These are phyloP conservation scores for Neodontobutis hainanensis DNA, from an alignment of 2,113 vertebrate genomes.

Conservation along the genomic window DNA sequence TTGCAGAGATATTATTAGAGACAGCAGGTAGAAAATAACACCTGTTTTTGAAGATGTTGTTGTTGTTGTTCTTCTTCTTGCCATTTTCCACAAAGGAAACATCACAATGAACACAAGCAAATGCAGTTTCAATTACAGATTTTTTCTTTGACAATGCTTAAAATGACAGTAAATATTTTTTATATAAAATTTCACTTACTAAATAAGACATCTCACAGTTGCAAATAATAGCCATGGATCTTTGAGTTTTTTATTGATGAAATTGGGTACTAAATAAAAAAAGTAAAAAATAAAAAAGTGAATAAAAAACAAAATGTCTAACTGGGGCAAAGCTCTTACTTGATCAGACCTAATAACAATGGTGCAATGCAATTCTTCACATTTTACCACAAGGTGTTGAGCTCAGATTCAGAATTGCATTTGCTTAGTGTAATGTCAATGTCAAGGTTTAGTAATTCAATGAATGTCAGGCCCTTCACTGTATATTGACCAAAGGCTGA, in stretches of 20 bases:
- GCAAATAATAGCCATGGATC: too few relatives aligned
- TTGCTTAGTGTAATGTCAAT: neutral
- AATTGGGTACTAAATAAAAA: too few relatives aligned
- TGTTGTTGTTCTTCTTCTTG: too few relatives aligned
- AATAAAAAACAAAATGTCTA: too few relatives aligned
- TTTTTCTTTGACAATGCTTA: too few relatives aligned
- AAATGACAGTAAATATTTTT: too few relatives aligned
- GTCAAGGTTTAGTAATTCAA: conserved; percentile 35
- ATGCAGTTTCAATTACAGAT: neutral
- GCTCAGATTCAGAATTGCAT: neutral
- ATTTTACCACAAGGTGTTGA: neutral
- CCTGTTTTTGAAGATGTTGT: too few relatives aligned
- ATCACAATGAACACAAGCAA: conserved; percentile 3
- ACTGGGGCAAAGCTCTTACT: conserved; percentile 65
- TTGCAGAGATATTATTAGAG: conserved; percentile 51
- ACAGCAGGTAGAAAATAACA: conserved; percentile 40
- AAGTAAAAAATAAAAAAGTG: too few relatives aligned
- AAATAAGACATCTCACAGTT: too few relatives aligned
- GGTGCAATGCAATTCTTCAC: conserved; percentile 17
- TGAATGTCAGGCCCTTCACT: conserved; percentile 47
- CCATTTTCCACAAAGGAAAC: conserved; percentile 8
- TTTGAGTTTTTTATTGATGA: too few relatives aligned
- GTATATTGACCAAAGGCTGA: conserved; percentile 94
- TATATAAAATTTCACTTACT: too few relatives aligned
- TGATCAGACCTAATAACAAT: conserved; percentile 62